Conservation (phyloP, 2,797 vertebrate species). For the Sphenodon punctatus region DNA sequence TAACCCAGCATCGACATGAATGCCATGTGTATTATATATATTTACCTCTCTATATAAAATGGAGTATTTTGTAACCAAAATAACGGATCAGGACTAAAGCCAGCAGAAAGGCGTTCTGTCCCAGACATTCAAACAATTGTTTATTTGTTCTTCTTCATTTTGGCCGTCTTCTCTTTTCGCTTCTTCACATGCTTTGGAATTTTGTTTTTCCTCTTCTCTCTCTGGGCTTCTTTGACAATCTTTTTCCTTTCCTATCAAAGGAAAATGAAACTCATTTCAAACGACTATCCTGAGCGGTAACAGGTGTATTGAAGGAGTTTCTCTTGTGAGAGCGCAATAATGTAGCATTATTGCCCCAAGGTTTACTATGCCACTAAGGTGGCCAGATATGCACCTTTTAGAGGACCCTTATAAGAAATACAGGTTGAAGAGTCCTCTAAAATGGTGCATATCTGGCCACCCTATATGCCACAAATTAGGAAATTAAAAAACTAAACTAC, state of each 20-base stretch:
- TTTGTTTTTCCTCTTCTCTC: constrained; percentile 92
- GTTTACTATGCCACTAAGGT: background rate
- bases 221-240: constrained; percentile 90
- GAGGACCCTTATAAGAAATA: too few relatives aligned
- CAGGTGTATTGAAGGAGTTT: too few relatives aligned
- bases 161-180: constrained; percentile 90
- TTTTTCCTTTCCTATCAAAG: constrained; percentile 89
- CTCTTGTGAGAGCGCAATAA: too few relatives aligned
- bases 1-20: too few relatives aligned
- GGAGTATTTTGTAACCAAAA: background rate
- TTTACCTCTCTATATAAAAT: constrained; percentile 45
- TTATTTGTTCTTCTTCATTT: constrained; percentile 89
- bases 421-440: too few relatives aligned
- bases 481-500: background rate
- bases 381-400: too few relatives aligned
- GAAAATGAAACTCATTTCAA: constrained; percentile 14
- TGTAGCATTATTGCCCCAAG: background rate
- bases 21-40: too few relatives aligned
- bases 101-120: background rate
- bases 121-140: background rate
- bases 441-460: too few relatives aligned
- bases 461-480: too few relatives aligned
- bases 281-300: background rate
- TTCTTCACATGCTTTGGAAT: constrained; percentile 94
- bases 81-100: background rate